Conservation (phyloP, 2,113 vertebrate species). For the Mustelus asterias region DNA sequence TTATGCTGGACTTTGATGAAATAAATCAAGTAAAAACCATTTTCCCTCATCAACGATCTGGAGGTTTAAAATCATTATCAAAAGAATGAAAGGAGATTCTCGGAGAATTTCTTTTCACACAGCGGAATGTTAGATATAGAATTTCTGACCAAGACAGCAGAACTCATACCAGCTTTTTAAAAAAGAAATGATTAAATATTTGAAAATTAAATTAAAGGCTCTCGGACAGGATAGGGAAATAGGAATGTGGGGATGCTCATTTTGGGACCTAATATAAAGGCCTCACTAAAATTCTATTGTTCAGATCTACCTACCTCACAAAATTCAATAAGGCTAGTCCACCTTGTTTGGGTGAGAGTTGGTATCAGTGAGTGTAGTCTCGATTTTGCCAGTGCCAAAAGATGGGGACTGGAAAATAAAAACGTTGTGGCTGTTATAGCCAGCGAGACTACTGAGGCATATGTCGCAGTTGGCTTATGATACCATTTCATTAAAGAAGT, state of each 20-base stretch:
- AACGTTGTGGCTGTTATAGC: not conserved
- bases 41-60: not conserved
- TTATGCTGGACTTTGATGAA: not conserved
- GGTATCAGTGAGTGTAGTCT: no score
- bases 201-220: not conserved
- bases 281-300: not conserved
- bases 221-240: not conserved
- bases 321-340: not conserved
- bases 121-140: not conserved
- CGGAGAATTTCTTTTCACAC: not conserved
- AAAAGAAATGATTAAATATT: not conserved
- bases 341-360: no score
- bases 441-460: not conserved
- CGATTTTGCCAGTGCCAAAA: not conserved
- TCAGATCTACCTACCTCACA: not conserved
- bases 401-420: not conserved
- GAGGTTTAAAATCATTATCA: not conserved
- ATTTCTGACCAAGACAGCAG: not conserved
- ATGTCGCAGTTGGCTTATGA: not conserved
- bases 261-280: not conserved
- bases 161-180: not conserved
- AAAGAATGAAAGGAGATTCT: not conserved
- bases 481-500: not conserved
- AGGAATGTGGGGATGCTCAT: no score
- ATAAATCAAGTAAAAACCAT: not conserved